A percentile compares a stretch with the other conserved stretches of the same genome.
These are phyloP conservation scores for Fulmarus glacialis DNA, from an alignment of 2,113 vertebrate genomes.

Conservation along the genomic window DNA sequence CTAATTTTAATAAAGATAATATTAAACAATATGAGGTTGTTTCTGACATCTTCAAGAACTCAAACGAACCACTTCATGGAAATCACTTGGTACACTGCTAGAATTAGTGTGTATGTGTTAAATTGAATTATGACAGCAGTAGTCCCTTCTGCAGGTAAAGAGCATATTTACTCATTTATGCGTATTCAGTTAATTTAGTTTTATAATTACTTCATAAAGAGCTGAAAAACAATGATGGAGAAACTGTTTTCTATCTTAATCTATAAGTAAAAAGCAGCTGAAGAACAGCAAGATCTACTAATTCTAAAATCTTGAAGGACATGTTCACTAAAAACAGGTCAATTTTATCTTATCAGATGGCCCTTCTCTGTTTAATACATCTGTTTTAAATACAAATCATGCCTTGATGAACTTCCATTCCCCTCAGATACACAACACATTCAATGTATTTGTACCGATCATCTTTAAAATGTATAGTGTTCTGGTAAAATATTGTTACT, in stretches of 20 bases:
- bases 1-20: constrained; percentile 35
- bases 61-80: background rate
- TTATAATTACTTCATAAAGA: constrained; percentile 25
- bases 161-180: constrained; percentile 1
- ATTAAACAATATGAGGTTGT: constrained; percentile 16
- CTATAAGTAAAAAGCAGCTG: background rate
- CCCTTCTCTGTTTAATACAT: background rate
- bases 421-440: background rate
- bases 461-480: background rate
- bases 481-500: background rate
- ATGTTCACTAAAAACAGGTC: background rate
- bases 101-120: background rate
- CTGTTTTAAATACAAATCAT: constrained; percentile 10
- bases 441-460: background rate
- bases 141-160: background rate
- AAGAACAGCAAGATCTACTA: background rate
- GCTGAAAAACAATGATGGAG: background rate
- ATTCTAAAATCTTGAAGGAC: background rate
- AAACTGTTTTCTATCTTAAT: background rate
- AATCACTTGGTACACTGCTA: background rate
- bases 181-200: background rate
- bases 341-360: background rate
- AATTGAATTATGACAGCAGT: background rate
- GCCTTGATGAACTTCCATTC: background rate
- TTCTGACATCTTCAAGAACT: constrained; percentile 22